phyloP scores from a whole-genome alignment of 1,140 invertebrate species.

The Tetragnatha versicolor region DNA sequence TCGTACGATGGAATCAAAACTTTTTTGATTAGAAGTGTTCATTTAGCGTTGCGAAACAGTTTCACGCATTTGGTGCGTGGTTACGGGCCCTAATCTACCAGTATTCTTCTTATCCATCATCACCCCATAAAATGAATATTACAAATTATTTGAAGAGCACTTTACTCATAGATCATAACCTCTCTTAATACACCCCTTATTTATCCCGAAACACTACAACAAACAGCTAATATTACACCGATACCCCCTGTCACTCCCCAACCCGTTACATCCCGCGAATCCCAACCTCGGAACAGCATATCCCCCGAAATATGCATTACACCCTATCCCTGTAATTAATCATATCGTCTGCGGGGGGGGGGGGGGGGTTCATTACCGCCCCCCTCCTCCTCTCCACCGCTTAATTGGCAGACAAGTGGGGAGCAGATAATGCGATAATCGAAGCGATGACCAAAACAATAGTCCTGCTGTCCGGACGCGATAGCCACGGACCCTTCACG shows the following conservation, averaged over 20 bases:
- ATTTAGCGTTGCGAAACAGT: no score
- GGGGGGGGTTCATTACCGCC: slow-evolving; percentile 14
- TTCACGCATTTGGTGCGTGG: no score
- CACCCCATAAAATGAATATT: no score
- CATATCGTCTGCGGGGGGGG: slow-evolving; percentile 18
- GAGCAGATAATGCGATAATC: slow-evolving; percentile 45
- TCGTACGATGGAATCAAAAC: no score
- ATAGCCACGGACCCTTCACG: no score
- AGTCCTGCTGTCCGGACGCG: slow-evolving; percentile 13
- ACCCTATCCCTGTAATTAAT: slow-evolving; percentile 22
- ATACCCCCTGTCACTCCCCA: neutral
- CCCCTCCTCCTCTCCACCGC: slow-evolving; percentile 16
- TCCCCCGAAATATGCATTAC: neutral
- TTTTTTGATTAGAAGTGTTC: no score
- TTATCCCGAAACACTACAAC: neutral
- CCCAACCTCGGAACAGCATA: neutral
- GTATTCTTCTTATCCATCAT: no score
- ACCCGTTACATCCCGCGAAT: no score
- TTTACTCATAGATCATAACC: no score
- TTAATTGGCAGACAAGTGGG: slow-evolving; percentile 46
- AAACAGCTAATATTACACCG: neutral
- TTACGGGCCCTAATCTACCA: no score
- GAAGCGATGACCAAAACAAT: slow-evolving; percentile 50
- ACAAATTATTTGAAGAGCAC: no score
- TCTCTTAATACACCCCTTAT: no score